A percentile compares a stretch with the other conserved stretches of the same genome.
Conservation (phyloP, 2,888 invertebrate genomes). For the Stenurella melanura region DNA sequence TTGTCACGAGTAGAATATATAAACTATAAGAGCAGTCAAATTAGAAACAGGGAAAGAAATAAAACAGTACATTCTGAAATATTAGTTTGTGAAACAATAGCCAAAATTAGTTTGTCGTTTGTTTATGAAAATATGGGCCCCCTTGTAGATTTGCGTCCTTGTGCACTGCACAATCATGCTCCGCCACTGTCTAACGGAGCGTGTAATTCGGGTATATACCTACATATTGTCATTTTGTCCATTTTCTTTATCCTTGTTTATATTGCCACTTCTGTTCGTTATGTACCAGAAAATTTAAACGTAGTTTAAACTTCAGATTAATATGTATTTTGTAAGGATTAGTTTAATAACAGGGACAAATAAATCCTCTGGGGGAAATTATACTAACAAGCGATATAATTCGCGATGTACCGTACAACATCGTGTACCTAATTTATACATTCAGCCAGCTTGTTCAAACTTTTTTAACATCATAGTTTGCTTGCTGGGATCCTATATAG, state of each 20-base stretch:
- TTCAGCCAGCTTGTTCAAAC: not conserved
- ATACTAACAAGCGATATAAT: constrained; percentile 8
- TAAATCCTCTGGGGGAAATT: not conserved
- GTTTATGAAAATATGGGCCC: too few relatives aligned
- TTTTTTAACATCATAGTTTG: not conserved
- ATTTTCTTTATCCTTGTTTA: constrained; percentile 49
- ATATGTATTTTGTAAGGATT: constrained; percentile 48
- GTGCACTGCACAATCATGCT: too few relatives aligned
- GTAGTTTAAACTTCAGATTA: constrained; percentile 46
- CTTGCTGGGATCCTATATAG: too few relatives aligned
- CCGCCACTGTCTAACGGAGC: too few relatives aligned
- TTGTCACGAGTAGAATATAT: too few relatives aligned
- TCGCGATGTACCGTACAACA: not conserved
- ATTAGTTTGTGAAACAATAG: too few relatives aligned
- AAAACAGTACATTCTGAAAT: too few relatives aligned
- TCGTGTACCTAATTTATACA: not conserved
- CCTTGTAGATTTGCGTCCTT: too few relatives aligned
- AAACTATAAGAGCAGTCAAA: too few relatives aligned
- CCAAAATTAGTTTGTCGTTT: too few relatives aligned
- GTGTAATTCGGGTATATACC: constrained; percentile 11
- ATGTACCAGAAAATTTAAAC: constrained; percentile 35
- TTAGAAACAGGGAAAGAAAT: too few relatives aligned
- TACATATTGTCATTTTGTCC: constrained; percentile 47
- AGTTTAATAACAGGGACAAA: constrained; percentile 18
- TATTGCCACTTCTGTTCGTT: constrained; percentile 44